Base-by-base conservation (phyloP, 1,140 invertebrate genomes). In the Drosophila gunungcola region DNA sequence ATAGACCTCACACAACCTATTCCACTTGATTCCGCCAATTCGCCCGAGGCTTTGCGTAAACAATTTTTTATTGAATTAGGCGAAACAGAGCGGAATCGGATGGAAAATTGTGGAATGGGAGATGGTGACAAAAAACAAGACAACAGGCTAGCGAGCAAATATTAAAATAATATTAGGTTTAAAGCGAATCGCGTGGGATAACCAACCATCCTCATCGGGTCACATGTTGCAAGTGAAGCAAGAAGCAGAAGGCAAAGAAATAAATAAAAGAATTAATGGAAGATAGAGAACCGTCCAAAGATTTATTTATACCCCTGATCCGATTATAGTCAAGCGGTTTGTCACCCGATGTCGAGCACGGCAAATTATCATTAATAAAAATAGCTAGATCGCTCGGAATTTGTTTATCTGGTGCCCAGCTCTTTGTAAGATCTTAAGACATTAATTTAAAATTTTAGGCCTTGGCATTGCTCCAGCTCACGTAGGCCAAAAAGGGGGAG, bases 331-430 rank as follows among this genome's bases (percentile, higher is more conserved):
- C 68, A 74, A 38, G 63, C 57, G 79, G 74, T 84, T 79, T 86
- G 73, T 82, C 84, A 72, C 83, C 76, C 43, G 75, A 86, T 82
- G 83, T 77, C 73, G 74, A 86, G 79, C 77, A 69, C 64, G 79
- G 78, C 74, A 86, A 86, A 86, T 88, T 86, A 86, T 86, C 83
- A 86, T 86, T 86, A 86, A 86, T 86, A 86, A 73, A 89, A 83
- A 83, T 89, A 89, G 84, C 75, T 77, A 79, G 78, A 89, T 86
- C 70, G 83, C 67, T 56, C 65, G 74, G 70, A 76, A 79, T 79
- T 56, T 72, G 38, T 63, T 69, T 82, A 72, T 86, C 78, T 58
- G 64, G 54, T 32, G 41, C 51, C 41, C 68, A 46, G 34, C 34
- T 60, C 65, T 78, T n/a, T 73, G 64, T 69, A 68, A 75, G 60